Base-by-base conservation (phyloP, 2,888 invertebrate species). In the Nomada ruficornis region DNA sequence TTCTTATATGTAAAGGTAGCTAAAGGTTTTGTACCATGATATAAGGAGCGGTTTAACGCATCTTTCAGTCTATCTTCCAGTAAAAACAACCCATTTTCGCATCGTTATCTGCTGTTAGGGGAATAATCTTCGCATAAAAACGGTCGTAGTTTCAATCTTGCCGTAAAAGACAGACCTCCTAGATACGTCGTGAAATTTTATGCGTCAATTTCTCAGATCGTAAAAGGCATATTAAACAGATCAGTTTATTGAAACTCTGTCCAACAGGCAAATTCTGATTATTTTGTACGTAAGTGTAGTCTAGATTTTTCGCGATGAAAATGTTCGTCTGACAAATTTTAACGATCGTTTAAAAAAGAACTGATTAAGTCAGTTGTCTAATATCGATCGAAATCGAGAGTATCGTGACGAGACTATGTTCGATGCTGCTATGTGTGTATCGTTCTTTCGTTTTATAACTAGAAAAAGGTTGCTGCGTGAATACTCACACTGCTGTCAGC, bases 311-410 rank as follows among this genome's bases (percentile, higher is more conserved):
- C 42, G 63, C 29, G n/a, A 9, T n/a, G 2, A 7, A 54, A 54
- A 20, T 18, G 47, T 67, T 72, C 36, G n/a, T 15, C 36, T 36
- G 63, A 52, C 64, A 47, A 79, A 15, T 74, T 69, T 65, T 64
- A 69, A 79, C 59, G 69, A 60, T 42, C 68, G n/a, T 69, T 57
- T 74, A 60, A 59, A 69, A 18, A 13, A 9, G 54, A 36, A n/a
- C 60, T 26, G 52, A 55, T 20, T 10, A n/a, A 18, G 3, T 44
- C 44, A 0, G 3, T 23, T 20, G 11, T 29, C 26, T n/a, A 36
- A 23, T 4, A 26, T 26, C 15, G 13, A 42, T 50, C 11, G 13
- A 5, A 29, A 26, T 47, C 60, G 50, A 52, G 18, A 18, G 23
- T 26, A 62, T 62, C 68, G 42, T 9, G 36, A 18, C 54, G 18